Conservation (phyloP, 2,113 vertebrate genomes). For the Myotis lucifugus region DNA sequence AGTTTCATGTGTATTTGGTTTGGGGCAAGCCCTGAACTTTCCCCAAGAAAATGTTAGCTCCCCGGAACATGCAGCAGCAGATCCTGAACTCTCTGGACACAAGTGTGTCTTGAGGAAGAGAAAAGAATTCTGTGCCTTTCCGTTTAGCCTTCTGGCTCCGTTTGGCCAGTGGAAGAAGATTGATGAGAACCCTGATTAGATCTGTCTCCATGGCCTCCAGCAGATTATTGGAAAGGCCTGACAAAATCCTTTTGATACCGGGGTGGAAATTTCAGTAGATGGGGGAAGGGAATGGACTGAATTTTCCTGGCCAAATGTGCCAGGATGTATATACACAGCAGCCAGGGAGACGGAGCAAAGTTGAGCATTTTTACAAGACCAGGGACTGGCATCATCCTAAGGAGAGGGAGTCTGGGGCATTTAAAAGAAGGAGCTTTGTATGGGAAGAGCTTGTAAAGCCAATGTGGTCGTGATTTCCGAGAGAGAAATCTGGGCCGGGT, state of each 20-base stretch:
- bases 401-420: background rate
- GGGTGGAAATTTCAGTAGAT: background rate
- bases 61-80: background rate
- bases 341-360: background rate
- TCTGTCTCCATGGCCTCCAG: conserved; percentile 60
- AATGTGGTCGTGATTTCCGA: background rate
- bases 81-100: background rate
- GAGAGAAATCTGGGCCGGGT: background rate
- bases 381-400: background rate
- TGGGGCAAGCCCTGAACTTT: conserved; percentile 62
- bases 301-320: background rate
- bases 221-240: conserved; percentile 66
- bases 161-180: conserved; percentile 65
- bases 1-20: conserved; percentile 69
- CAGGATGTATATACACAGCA: background rate
- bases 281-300: background rate
- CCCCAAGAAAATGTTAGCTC: conserved; percentile 45
- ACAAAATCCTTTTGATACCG: conserved; percentile 56
- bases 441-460: background rate
- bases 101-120: background rate
- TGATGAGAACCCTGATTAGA: conserved; percentile 64
- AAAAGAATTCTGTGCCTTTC: conserved; percentile 30
- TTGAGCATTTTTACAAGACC: background rate
- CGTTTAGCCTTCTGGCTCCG: conserved; percentile 25
- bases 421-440: background rate